Conservation (phyloP, 1,140 invertebrate genomes). For the Hermetia illucens region DNA sequence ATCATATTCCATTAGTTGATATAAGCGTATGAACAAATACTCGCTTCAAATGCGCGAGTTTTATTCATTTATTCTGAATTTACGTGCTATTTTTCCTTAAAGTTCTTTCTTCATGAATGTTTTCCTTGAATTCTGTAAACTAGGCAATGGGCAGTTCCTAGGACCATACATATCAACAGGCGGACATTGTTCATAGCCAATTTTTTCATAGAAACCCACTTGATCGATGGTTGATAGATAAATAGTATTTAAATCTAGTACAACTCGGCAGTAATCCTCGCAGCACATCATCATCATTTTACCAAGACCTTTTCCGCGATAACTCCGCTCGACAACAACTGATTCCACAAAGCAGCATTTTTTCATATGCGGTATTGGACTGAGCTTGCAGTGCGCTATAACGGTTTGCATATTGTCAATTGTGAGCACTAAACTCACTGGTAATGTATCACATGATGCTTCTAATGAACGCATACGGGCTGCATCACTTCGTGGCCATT, state of each 20-base stretch:
- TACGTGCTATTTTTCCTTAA: constrained; percentile 2
- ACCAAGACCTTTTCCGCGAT: constrained; percentile 57
- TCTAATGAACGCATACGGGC: constrained; percentile 54
- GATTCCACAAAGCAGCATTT: constrained; percentile 61
- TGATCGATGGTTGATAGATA: constrained; percentile 64
- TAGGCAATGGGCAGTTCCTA: constrained; percentile 27
- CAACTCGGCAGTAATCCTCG: constrained; percentile 50
- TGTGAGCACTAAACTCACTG: constrained; percentile 53
- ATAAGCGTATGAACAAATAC: too few relatives aligned
- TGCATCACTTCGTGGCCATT: constrained; percentile 64
- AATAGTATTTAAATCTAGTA: constrained; percentile 42
- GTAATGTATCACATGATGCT: constrained; percentile 52
- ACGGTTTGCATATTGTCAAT: constrained; percentile 37
- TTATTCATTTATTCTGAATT: too few relatives aligned
- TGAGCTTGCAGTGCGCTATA: constrained; percentile 62
- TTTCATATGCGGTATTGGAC: constrained; percentile 44
- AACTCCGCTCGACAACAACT: constrained; percentile 52
- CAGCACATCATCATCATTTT: constrained; percentile 50
- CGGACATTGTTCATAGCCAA: constrained; percentile 52
- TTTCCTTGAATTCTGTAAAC: constrained; percentile 25
- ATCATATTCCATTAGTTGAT: too few relatives aligned
- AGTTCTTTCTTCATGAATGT: constrained; percentile 31
- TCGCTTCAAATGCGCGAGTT: too few relatives aligned
- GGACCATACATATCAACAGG: constrained; percentile 51
- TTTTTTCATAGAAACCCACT: constrained; percentile 59